Conservation (phyloP, 2,888 invertebrate species). For the Aphidoletes aphidimyza region DNA sequence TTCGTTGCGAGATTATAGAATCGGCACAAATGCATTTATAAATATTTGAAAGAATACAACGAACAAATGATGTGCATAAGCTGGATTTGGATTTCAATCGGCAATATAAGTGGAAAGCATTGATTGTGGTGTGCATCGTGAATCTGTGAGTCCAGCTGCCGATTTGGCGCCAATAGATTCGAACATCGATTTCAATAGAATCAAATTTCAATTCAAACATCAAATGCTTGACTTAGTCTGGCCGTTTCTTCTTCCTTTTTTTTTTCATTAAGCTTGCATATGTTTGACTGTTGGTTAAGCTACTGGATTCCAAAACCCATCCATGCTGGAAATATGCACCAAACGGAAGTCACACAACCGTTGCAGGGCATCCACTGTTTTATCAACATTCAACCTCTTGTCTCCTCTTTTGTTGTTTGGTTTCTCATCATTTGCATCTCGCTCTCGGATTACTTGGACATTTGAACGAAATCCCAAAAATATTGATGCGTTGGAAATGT, state of each 20-base stretch:
- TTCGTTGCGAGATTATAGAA: slow-evolving; percentile 43
- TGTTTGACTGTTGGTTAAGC: neutral
- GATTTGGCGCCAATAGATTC: neutral
- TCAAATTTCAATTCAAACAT: slow-evolving; percentile 16
- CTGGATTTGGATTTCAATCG: slow-evolving; percentile 24
- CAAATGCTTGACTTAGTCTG: slow-evolving; percentile 33
- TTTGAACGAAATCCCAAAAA: slow-evolving; percentile 19
- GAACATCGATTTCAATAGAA: slow-evolving; percentile 22
- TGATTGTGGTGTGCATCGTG: neutral
- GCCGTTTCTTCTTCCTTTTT: too few relatives aligned
- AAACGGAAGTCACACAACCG: too few relatives aligned
- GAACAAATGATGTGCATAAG: slow-evolving; percentile 34
- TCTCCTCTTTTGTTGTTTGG: too few relatives aligned
- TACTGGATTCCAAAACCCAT: too few relatives aligned
- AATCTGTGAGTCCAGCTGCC: neutral
- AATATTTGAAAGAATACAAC: slow-evolving; percentile 35
- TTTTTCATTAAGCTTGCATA: neutral
- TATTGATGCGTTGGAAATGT: slow-evolving; percentile 25
- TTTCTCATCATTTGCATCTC: too few relatives aligned
- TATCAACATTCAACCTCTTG: too few relatives aligned
- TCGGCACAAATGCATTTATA: slow-evolving; percentile 51
- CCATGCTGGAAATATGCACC: too few relatives aligned
- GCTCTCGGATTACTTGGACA: neutral
- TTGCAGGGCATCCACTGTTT: too few relatives aligned
- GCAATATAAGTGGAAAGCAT: slow-evolving; percentile 5